Base-by-base conservation (phyloP, 2,888 invertebrate genomes). In the Augochlorella aurata region DNA sequence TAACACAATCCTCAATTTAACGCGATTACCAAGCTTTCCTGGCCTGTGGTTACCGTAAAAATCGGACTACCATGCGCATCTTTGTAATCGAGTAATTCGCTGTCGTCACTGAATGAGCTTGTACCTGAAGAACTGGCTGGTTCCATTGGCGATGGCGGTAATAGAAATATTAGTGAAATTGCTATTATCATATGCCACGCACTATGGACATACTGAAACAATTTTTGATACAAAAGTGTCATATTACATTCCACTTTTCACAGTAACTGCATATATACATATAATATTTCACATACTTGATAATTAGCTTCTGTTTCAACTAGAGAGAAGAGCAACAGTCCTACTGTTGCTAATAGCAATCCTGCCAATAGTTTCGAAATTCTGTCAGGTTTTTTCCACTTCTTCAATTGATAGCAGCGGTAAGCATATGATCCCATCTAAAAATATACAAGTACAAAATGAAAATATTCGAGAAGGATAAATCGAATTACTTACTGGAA, bases 281-380 rank as follows among this genome's bases (percentile, higher is more conserved):
- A 12, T 0, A n/a, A 29, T 54, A 63, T 67, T 58, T 54, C 71
- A 89, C 89, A 77, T 87, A 94, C 94, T 87, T 93, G 90, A 81
- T 96, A 95, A 92, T 96, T 96, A 54, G 94, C 94, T 84, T 95
- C 94, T 0, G 95, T 95, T 91, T 96, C 95, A 18, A 95, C 92
- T 85, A 95, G 94, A 63, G 94, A 94, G 91, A 95, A 95, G 63
- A 95, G 91, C 68, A 94, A 88, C 45, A 95, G 92, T 9, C 95
- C 95, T 29, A 93, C 88, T 3, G 87, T 92, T 16, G 95, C 95
- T 49, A 95, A 91, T 29, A 93, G 68, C 4, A 95, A 91, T n/a
- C 95, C 95, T 12, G 94, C 94, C 44, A 92, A 82, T 66, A 94
- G 90, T 61, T 90, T 91, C 49, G 85, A 79, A 38, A 90, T 77